phyloP scores from a whole-genome alignment of 2,797 vertebrate species.

The Anguilla megastoma region DNA sequence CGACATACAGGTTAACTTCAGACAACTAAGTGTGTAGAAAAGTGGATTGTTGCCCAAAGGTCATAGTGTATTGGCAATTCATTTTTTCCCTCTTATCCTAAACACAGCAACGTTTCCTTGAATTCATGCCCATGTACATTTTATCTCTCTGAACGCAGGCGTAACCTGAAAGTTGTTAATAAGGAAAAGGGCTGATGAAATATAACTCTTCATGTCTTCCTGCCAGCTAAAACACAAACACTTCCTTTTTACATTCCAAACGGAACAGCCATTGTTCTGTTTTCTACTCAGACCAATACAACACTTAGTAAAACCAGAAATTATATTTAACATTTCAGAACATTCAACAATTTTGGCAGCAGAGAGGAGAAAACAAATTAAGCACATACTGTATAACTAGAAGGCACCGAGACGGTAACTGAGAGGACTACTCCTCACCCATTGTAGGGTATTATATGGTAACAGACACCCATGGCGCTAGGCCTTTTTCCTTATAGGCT shows the following conservation, averaged over 20 bases:
- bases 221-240: constrained; percentile 34
- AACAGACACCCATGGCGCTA: not conserved
- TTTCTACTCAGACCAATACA: not conserved
- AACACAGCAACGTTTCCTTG: not conserved
- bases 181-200: constrained; percentile 49
- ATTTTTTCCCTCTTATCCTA: not conserved
- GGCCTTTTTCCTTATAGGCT: not conserved
- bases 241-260: constrained; percentile 4
- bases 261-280: constrained; percentile 14
- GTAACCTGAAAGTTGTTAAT: constrained; percentile 23
- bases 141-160: not conserved
- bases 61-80: not conserved
- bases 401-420: not conserved
- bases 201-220: constrained; percentile 27
- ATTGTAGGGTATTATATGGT: not conserved
- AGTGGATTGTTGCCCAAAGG: not conserved
- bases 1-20: not conserved
- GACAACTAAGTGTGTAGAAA: not conserved
- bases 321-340: not conserved
- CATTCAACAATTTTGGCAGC: not conserved
- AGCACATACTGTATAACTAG: not conserved
- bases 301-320: not conserved
- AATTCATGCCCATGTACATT: not conserved
- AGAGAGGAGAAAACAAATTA: not conserved
- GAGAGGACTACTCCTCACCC: not conserved